Evolutionary conservation across 2,888 invertebrate genomes (phyloP).

Genomic region (Lacanobia oleracea): DNA sequence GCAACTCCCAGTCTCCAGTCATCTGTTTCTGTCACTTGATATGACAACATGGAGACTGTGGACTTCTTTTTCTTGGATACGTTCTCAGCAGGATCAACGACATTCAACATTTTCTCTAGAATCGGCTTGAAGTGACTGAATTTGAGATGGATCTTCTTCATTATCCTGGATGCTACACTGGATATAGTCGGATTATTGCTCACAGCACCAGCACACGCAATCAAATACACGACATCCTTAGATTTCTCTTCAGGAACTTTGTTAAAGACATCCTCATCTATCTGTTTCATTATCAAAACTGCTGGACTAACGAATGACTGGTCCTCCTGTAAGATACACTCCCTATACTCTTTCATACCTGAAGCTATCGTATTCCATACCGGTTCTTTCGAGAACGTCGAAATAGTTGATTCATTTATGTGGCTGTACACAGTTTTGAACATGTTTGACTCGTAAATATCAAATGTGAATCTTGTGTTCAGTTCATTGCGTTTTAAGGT

Average conservation of each 20-base stretch:
- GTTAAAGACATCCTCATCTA: constrained; percentile 90
- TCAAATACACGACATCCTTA: constrained; percentile 86
- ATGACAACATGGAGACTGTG: constrained; percentile 86
- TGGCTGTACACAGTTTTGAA: constrained; percentile 90
- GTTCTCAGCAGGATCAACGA: constrained; percentile 80
- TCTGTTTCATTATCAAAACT: constrained; percentile 90
- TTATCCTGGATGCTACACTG: constrained; percentile 91
- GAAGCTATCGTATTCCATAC: constrained; percentile 91
- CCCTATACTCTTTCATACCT: constrained; percentile 89
- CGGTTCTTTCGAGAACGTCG: constrained; percentile 80
- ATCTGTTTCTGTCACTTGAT: constrained; percentile 91
- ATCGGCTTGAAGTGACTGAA: constrained; percentile 91
- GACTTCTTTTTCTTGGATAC: constrained; percentile 84
- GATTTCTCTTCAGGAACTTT: constrained; percentile 85
- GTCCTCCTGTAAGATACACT: constrained; percentile 81
- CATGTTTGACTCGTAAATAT: constrained; percentile 88
- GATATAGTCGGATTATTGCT: constrained; percentile 91
- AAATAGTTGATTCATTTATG: constrained; percentile 88
- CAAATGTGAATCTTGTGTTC: constrained; percentile 78
- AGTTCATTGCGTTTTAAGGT: constrained; percentile 71
- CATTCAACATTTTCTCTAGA: constrained; percentile 91
- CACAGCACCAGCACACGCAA: constrained; percentile 90
- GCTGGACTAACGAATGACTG: constrained; percentile 81
- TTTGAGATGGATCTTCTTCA: constrained; percentile 92
- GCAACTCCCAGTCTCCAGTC: constrained; percentile 95